Conservation (phyloP, 2,113 vertebrate genomes). For the Trichechus manatus region DNA sequence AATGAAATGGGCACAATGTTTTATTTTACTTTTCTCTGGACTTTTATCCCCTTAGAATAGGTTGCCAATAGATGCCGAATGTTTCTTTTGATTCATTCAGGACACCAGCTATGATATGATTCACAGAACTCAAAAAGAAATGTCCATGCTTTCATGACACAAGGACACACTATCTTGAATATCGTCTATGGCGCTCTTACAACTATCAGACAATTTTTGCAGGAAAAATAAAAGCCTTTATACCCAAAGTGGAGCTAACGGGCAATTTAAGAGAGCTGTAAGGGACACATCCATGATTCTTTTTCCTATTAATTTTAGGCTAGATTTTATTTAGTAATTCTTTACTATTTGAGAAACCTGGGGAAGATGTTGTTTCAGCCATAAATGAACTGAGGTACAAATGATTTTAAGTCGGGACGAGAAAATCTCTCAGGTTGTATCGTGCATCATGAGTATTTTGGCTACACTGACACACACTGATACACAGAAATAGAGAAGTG, state of each 20-base stretch:
- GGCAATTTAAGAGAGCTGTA: constrained; percentile 31
- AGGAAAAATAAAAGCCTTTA: constrained; percentile 32
- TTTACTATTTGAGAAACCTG: constrained; percentile 1
- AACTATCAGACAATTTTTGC: not conserved
- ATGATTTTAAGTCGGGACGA: not conserved
- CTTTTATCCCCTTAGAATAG: constrained; percentile 14
- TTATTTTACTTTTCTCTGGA: constrained; percentile 39
- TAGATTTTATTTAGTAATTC: constrained; percentile 50
- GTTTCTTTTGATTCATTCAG: constrained; percentile 61
- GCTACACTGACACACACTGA: not conserved
- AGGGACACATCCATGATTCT: constrained; percentile 21
- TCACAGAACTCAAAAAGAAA: constrained; percentile 25
- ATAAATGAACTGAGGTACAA: constrained; percentile 27
- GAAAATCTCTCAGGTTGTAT: not conserved
- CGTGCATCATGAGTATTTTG: not conserved
- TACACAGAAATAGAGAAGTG: constrained; percentile 10
- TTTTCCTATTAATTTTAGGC: constrained; percentile 7
- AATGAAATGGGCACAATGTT: not conserved
- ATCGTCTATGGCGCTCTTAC: not conserved
- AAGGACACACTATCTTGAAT: constrained; percentile 7
- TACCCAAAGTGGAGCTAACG: not conserved
- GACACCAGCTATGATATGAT: not conserved
- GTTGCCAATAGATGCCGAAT: constrained; percentile 54
- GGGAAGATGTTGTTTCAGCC: constrained; percentile 29
- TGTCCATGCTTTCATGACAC: constrained; percentile 8